Conservation (phyloP, 2,797 vertebrate genomes). For the Galagoides demidoff region DNA sequence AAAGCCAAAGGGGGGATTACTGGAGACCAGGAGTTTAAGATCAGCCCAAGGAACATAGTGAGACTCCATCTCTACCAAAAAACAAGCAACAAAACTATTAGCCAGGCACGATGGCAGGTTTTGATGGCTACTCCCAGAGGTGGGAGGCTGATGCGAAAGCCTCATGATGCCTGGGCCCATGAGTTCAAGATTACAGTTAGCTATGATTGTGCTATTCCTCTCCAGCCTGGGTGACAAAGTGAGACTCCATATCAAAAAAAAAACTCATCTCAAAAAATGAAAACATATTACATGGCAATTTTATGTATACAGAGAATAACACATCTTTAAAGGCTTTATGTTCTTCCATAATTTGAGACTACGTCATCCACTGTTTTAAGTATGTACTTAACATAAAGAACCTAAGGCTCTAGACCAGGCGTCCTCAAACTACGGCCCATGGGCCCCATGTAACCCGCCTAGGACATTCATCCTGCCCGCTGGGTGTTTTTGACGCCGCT, state of each 20-base stretch:
- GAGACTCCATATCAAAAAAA: not conserved
- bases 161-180: no score
- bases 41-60: not conserved
- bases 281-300: not conserved
- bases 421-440: no score
- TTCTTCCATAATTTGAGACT: not conserved
- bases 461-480: no score
- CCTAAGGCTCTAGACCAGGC: not conserved
- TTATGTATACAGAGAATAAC: not conserved
- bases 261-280: not conserved
- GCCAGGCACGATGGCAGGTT: not conserved
- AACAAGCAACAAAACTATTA: not conserved
- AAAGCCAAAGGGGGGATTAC: not conserved
- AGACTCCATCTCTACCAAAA: not conserved
- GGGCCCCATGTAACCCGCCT: no score
- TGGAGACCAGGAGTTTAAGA: not conserved
- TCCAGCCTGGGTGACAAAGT: not conserved
- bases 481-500: no score
- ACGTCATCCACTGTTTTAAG: not conserved
- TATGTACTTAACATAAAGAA: not conserved
- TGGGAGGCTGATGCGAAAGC: not conserved
- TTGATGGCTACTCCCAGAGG: not conserved
- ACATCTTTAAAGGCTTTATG: constrained; percentile 1
- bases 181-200: not conserved
- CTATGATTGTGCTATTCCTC: not conserved